Evolutionary conservation across 2,113 vertebrate genomes (phyloP), one percentile per base, ranked within the genome.

Genomic region (Rynchops niger): DNA sequence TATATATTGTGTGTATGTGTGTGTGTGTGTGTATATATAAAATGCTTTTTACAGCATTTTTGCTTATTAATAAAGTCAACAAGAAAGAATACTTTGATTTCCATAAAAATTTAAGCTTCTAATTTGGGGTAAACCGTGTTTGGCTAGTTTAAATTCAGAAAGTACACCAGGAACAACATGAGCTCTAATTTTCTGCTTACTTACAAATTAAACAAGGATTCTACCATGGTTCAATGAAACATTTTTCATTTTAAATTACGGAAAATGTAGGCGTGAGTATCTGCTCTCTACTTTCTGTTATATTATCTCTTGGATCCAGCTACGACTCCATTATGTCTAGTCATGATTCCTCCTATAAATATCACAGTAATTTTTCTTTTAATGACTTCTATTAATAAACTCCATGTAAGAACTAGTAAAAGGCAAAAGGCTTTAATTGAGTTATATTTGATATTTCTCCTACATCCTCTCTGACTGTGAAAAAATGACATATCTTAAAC

Each of bases 341-440:
- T 94, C 95, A 93, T 97, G 95, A 96, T 91, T 95, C 94, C 93
- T 97, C 93, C 91, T 85, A 97, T 93, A 97, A 97, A 96, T 96
- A 97, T 40, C 89, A 89, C 81, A 80, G 89, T 96, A 90, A 97
- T 95, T 96, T 92, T 97, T 95, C 94, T 94, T 95, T 97, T 95
- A 95, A 97, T 95, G 93, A 95, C 93, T 97, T 95, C 91, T 95
- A 96, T 97, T 97, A 97, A 97, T 97, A 96, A 95, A 96, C 93
- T 95, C 88, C 62, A 90, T 21, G 42, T 40, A 72, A 93, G 91
- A 91, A 91, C 56, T 72, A 95, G 82, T 87, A 94, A 95, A 93
- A 94, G 93, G 81, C 86, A 95, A 95, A 92, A 97, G 74, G 86
- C 78, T 96, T 95, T 95, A 96, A 95, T 82, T 87, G 92, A 95